Evolutionary conservation across 2,888 invertebrate species (phyloP).

Genomic region (Gari tellinella): DNA sequence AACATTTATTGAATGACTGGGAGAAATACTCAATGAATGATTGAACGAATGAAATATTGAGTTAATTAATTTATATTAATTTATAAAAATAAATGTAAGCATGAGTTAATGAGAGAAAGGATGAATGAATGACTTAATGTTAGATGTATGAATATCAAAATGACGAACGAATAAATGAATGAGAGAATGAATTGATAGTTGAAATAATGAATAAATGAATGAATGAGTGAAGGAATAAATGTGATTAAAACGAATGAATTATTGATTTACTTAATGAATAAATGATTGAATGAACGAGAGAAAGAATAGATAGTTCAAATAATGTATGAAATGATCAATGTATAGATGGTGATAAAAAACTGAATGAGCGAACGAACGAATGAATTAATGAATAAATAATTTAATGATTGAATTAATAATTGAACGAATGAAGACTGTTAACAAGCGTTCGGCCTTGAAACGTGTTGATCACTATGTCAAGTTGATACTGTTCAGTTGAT

Average conservation of each 20-base stretch:
- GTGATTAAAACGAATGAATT: no score
- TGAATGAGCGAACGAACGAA: no score
- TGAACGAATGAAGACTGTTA: no score
- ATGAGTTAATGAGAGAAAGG: not conserved
- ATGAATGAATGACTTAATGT: conserved; percentile 1
- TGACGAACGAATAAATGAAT: not conserved
- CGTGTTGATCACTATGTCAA: no score
- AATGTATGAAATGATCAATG: not conserved
- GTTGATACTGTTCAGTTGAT: no score
- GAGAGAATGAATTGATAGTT: not conserved
- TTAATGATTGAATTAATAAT: no score
- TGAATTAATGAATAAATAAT: no score
- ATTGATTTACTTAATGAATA: no score
- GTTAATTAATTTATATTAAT: not conserved
- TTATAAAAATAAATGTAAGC: not conserved
- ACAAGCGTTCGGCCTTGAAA: no score
- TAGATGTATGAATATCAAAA: no score
- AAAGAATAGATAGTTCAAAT: not conserved
- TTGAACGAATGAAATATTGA: not conserved
- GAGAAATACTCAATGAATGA: not conserved
- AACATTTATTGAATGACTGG: not conserved
- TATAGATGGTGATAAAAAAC: no score
- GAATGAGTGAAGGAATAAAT: no score
- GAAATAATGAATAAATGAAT: not conserved
- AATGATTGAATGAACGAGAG: not conserved